Conservation (phyloP, 1,140 invertebrate genomes). For the Diorhabda sublineata region DNA sequence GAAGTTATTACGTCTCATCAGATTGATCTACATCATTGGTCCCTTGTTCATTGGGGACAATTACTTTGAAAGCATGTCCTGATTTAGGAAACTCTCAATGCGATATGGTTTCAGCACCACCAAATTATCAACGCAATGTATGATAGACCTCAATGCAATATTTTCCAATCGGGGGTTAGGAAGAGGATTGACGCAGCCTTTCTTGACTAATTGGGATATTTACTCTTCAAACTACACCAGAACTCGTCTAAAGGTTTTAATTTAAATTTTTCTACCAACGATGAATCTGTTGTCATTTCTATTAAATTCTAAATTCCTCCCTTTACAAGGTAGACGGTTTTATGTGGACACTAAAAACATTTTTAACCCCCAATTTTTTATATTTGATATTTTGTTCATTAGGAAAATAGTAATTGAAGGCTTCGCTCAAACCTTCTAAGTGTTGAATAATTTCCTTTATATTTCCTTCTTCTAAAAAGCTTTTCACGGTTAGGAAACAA, state of each 20-base stretch:
- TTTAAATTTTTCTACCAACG: conserved; percentile 15
- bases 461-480: neutral
- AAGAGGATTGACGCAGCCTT: conserved; percentile 12
- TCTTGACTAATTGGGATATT: conserved; percentile 17
- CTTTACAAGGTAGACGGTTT: neutral
- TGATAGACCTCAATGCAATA: no score
- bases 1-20: no score
- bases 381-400: neutral
- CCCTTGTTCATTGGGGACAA: no score
- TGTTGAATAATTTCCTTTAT: neutral
- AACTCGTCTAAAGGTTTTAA: conserved; percentile 12
- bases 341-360: no score
- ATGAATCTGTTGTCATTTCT: conserved; percentile 1
- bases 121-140: no score
- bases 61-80: no score
- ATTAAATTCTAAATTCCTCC: neutral
- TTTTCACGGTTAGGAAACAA: neutral
- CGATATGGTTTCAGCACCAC: no score
- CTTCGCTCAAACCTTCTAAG: neutral
- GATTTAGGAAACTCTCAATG: no score
- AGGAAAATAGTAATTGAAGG: neutral
- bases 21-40: no score
- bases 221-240: conserved; percentile 15
- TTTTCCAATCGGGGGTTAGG: no score
- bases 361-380: no score